These are phyloP conservation scores for Pluvianellus socialis DNA, from an alignment of 2,113 vertebrate genomes.

Conservation along the genomic window DNA sequence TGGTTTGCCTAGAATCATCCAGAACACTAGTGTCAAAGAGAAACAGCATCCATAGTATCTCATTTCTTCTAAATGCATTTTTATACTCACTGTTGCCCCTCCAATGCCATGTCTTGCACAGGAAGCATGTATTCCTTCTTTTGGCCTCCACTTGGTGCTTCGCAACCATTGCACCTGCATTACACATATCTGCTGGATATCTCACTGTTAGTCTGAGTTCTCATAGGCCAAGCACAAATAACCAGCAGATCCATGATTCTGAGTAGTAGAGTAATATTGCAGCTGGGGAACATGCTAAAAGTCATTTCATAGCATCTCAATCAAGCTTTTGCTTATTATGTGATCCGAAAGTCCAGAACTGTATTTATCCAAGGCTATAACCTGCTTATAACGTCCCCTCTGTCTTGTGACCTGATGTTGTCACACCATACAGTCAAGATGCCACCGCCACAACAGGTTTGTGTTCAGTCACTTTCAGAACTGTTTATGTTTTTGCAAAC, in stretches of 20 bases:
- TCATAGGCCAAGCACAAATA: background rate
- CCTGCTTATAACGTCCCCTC: background rate
- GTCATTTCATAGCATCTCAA: background rate
- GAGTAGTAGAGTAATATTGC: background rate
- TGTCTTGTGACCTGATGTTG: background rate
- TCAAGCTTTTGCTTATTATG: background rate
- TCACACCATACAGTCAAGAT: background rate
- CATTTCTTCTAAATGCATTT: background rate
- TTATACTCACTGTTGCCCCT: background rate
- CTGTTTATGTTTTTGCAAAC: background rate
- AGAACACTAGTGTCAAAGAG: background rate
- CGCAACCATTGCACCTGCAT: accelerated
- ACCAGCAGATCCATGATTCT: background rate
- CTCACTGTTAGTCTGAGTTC: background rate
- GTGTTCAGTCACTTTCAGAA: background rate
- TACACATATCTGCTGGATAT: background rate
- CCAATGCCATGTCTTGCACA: background rate
- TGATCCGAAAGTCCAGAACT: background rate
- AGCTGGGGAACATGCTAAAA: background rate
- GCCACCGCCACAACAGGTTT: background rate
- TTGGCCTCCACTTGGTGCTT: background rate
- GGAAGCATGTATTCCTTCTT: background rate
- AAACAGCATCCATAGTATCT: background rate
- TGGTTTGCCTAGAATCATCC: background rate
- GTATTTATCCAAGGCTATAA: background rate